Conservation (phyloP, 2,888 invertebrate species). For the Auanema freiburgensis region DNA sequence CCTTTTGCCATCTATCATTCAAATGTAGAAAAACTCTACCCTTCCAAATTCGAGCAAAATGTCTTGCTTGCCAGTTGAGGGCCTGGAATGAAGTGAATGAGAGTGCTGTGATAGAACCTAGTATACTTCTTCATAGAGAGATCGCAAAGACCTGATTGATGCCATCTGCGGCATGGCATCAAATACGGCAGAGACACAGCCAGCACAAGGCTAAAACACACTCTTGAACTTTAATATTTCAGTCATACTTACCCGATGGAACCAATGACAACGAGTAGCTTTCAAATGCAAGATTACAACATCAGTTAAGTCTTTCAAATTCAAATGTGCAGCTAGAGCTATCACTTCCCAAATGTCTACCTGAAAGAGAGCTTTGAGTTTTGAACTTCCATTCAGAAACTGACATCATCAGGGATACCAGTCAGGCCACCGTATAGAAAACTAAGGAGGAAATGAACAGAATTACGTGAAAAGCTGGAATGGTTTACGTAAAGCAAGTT, state of each 20-base stretch:
- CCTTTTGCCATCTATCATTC: conserved; percentile 73
- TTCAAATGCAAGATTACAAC: conserved; percentile 85
- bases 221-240: not conserved
- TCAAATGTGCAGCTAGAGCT: conserved; percentile 84
- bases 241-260: conserved; percentile 76
- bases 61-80: conserved; percentile 66
- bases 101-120: not conserved
- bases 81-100: conserved; percentile 23
- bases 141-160: conserved; percentile 63
- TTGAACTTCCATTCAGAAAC: conserved; percentile 69
- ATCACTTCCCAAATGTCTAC: conserved; percentile 68
- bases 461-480: conserved; percentile 78
- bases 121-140: conserved; percentile 51
- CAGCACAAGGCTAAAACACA: conserved; percentile 78
- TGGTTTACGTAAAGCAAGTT: not conserved
- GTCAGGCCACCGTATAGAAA: conserved; percentile 92
- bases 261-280: conserved; percentile 87
- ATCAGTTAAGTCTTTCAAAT: conserved; percentile 87
- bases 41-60: conserved; percentile 87
- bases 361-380: conserved; percentile 6
- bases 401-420: conserved; percentile 78
- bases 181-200: conserved; percentile 82
- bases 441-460: conserved; percentile 86
- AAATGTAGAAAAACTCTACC: conserved; percentile 84
- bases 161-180: conserved; percentile 84